These are phyloP conservation scores for Penaeus indicus DNA, from an alignment of 1,140 invertebrate genomes.

Conservation along the genomic window DNA sequence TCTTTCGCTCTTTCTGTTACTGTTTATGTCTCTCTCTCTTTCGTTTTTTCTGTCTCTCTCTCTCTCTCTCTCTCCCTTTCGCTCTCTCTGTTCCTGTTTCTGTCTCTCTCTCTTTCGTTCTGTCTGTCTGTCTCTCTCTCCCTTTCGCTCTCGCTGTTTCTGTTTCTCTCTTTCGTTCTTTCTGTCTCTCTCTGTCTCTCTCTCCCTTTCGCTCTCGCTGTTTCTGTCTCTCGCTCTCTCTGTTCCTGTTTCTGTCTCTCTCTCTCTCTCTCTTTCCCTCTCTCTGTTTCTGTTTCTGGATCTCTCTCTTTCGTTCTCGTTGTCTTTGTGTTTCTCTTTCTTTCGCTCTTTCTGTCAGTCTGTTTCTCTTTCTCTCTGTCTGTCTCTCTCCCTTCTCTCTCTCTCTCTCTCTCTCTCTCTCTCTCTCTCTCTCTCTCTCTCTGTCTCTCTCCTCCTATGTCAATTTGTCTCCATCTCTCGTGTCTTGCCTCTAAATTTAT, in stretches of 20 bases:
- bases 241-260: neutral
- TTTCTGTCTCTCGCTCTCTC: slow-evolving; percentile 27
- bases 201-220: slow-evolving; percentile 18
- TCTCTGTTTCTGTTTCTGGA: neutral
- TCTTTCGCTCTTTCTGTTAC: neutral
- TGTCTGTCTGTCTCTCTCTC: slow-evolving; percentile 24
- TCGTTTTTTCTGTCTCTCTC: no score
- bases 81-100: neutral
- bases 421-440: no score
- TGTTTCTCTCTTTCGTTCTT: slow-evolving; percentile 26
- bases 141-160: slow-evolving; percentile 17
- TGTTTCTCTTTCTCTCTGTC: neutral
- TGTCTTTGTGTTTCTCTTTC: slow-evolving; percentile 25
- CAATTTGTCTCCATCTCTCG: no score
- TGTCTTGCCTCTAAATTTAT: no score
- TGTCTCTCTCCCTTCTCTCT: neutral
- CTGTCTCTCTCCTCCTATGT: no score
- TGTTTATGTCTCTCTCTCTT: neutral
- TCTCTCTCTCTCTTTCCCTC: neutral
- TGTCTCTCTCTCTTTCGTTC: slow-evolving; percentile 27
- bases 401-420: no score
- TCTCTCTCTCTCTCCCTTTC: neutral
- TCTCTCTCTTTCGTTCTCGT: slow-evolving; percentile 26
- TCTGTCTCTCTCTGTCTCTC: slow-evolving; percentile 28
- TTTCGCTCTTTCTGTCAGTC: slow-evolving; percentile 9